phyloP scores from a whole-genome alignment of 2,797 vertebrate species.

The Bradypus variegatus region DNA sequence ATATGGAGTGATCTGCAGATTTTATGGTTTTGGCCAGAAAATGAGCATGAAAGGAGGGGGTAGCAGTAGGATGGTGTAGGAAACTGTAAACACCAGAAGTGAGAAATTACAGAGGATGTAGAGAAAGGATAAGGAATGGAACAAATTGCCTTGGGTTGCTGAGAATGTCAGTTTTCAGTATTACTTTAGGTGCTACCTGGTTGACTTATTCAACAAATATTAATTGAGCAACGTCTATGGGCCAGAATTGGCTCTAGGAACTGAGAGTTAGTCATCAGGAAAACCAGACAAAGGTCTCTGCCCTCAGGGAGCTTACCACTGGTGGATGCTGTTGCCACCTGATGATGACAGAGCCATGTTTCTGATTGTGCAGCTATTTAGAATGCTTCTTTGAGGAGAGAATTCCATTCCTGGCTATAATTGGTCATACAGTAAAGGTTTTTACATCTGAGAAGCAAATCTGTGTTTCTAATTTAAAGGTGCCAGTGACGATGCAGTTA shows the following conservation, averaged over 20 bases:
- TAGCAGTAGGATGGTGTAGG: background rate
- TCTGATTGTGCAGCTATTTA: background rate
- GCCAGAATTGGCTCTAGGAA: background rate
- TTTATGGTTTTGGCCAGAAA: constrained; percentile 16
- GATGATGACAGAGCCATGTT: background rate
- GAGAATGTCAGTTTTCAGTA: background rate
- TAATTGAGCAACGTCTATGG: background rate
- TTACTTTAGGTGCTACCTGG: background rate
- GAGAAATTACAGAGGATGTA: background rate
- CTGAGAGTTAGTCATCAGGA: background rate
- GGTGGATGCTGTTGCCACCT: background rate
- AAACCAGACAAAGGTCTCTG: background rate
- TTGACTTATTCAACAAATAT: background rate
- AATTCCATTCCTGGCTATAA: background rate
- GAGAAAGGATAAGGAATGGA: background rate
- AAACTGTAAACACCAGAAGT: background rate
- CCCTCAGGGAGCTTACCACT: background rate
- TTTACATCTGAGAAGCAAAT: constrained; percentile 18
- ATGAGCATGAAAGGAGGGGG: background rate
- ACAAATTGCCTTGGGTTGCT: background rate
- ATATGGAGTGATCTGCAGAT: background rate
- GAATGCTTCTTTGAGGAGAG: background rate
- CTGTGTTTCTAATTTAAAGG: constrained; percentile 74
- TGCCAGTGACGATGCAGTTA: constrained; percentile 97
- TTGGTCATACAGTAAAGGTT: background rate